phyloP scores from a whole-genome alignment of 1,140 invertebrate species.

The Tribolium madens region DNA sequence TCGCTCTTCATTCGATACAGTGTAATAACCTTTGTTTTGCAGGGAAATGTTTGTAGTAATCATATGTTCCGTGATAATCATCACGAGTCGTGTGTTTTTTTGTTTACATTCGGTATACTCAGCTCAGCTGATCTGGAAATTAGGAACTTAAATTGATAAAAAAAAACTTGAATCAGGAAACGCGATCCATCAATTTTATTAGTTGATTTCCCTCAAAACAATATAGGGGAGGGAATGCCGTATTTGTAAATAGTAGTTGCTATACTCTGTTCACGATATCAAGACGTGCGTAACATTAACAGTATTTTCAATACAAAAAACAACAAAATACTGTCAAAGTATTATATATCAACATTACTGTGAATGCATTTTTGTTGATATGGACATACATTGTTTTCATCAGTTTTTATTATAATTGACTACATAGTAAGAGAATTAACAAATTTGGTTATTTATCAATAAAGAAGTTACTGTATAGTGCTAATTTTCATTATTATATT shows the following conservation, averaged over 20 bases:
- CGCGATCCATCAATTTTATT: constrained; percentile 27
- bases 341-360: no score
- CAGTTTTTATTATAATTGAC: no score
- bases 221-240: constrained; percentile 17
- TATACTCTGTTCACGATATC: neutral
- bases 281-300: no score
- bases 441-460: no score
- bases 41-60: constrained; percentile 19
- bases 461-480: no score
- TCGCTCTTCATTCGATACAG: constrained; percentile 1
- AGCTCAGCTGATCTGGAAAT: constrained; percentile 10
- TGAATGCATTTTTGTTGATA: no score
- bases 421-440: no score
- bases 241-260: constrained; percentile 25
- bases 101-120: constrained; percentile 27
- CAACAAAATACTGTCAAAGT: no score
- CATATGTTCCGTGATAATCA: constrained; percentile 7
- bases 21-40: constrained; percentile 7
- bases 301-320: no score
- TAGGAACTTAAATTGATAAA: constrained; percentile 9
- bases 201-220: constrained; percentile 29
- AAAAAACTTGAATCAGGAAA: constrained; percentile 18
- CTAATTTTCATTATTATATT: no score
- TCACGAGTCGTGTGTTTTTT: constrained; percentile 10
- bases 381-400: no score